Base-by-base conservation (phyloP, 2,888 invertebrate genomes). In the Torymus texanus region DNA sequence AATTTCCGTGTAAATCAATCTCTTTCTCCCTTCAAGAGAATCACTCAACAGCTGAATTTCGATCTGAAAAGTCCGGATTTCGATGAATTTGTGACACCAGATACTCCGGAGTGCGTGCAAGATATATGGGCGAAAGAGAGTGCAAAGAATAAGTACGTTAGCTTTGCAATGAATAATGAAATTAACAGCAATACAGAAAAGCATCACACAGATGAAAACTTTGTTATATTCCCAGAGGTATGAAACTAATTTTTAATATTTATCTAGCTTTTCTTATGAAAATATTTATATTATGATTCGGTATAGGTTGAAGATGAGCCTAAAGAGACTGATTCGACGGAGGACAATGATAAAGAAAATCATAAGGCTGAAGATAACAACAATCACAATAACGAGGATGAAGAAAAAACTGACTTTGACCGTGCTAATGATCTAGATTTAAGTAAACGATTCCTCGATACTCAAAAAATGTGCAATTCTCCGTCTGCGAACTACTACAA, bases 401-500 rank as follows among this genome's bases (percentile, higher is more conserved):
- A 87, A 2, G 87, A 86, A 2, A 86, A 82, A 53, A 87, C 88
- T 53, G 89, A 88, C 24, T 84, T 87, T 5, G 89, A 89, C 75
- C 85, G 85, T 29, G 76, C 72, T 11, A 83, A 82, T 13, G 90
- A 90, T 50, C 72, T 89, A 10, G 90, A 90, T 80, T 83, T 85
- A 4, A 87, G 89, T 41, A 89, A 89, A 70, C 88, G 90, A 65
- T 92, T 92, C 83, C 85, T 92, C 59, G 92, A 92, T 76, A 91
- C 91, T 1, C 91, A 91, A 68, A 90, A 90, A 73, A 90, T 93
- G 93, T 93, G 93, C 91, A 93, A 93, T 83, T 93, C 94, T 71
- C 94, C 94, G 41, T 94, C 95, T 16, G 95, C 95, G 1, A 95
- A 95, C 90, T 95, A 95, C 88, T 95, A 95, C 87, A 93, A 95